Base-by-base conservation (phyloP, 2,888 invertebrate species). In the Lumbricus terrestris region DNA sequence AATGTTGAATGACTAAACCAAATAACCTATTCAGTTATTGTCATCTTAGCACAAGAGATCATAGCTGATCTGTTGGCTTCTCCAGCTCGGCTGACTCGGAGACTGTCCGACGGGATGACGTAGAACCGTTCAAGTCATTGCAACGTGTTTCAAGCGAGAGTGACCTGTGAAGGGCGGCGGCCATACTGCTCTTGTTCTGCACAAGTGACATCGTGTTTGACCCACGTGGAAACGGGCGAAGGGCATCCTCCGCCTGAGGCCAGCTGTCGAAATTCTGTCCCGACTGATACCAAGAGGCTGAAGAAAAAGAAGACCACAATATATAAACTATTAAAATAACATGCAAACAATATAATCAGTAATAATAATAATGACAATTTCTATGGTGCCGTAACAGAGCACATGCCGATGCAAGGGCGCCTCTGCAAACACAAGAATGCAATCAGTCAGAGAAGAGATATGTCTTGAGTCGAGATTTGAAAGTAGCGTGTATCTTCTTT, bases 281-380 rank as follows among this genome's bases (percentile, higher is more conserved):
- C 16, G 90, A 42, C 88, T 69, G 88, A 90, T 92, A 93, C 93
- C 93, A 93, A 29, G 91, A 88, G 88, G 93, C 92, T 92, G 91
- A n/a, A 90, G n/a, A 54, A 54, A 18, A n/a, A 69, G n/a, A 47
- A 0, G 18, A 33, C 88, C 6, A 89, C 11, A 85, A 38, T 85
- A 38, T 23, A 90, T 34, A 29, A 89, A 38, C 38, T 42, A 37
- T 38, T 16, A 23, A 33, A 47, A 37, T 34, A 33, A 40, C 23
- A 69, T 35, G 29, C n/a, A 37, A 88, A 33, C 42, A 15, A 88
- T 42, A n/a, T 47, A 89, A 54, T 29, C 34, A 23, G 8, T 29
- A 88, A 38, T 23, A n/a, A n/a, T n/a, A n/a, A n/a, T n/a, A n/a
- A n/a, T n/a, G n/a, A n/a, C n/a, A n/a, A n/a, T n/a, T n/a, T n/a